phyloP scores from a whole-genome alignment of 2,888 invertebrate species.

The Blastobasis lacticolella region DNA sequence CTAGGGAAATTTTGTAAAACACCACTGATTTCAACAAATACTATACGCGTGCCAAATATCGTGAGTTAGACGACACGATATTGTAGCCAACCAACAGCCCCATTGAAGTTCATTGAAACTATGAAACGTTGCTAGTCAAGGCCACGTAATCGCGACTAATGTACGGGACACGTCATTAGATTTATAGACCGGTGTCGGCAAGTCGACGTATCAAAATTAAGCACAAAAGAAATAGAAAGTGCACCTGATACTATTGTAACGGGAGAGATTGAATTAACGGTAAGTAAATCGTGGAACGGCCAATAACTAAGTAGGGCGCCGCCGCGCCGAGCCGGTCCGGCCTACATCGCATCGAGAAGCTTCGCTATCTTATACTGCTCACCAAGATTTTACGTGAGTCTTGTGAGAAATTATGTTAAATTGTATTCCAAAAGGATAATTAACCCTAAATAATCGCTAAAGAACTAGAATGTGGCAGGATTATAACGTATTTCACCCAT shows the following conservation, averaged over 20 bases:
- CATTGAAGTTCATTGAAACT: slow-evolving; percentile 9
- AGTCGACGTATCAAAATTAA: slow-evolving; percentile 12
- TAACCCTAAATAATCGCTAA: not conserved
- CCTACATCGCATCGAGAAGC: slow-evolving; percentile 47
- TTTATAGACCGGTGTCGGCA: slow-evolving; percentile 8
- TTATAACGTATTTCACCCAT: no score
- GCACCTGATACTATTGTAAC: slow-evolving; percentile 21
- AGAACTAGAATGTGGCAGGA: no score
- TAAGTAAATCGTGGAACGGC: slow-evolving; percentile 15
- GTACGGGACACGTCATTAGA: slow-evolving; percentile 39
- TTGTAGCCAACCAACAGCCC: no score
- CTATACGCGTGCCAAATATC: no score
- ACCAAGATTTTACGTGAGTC: slow-evolving; percentile 7
- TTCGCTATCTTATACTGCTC: slow-evolving; percentile 25
- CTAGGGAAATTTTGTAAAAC: no score
- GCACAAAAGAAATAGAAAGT: slow-evolving; percentile 32
- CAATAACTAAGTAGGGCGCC: slow-evolving; percentile 34
- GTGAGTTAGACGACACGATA: no score
- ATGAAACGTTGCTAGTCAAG: slow-evolving; percentile 9
- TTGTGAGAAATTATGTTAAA: slow-evolving; percentile 1
- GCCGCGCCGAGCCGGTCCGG: slow-evolving; percentile 28
- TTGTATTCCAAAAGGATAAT: not conserved
- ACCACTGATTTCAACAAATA: no score
- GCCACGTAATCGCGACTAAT: slow-evolving; percentile 38
- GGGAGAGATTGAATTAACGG: slow-evolving; percentile 38